phyloP scores from a whole-genome alignment of 35 echinoderm and acorn worm species.

The Apostichopus californicus region DNA sequence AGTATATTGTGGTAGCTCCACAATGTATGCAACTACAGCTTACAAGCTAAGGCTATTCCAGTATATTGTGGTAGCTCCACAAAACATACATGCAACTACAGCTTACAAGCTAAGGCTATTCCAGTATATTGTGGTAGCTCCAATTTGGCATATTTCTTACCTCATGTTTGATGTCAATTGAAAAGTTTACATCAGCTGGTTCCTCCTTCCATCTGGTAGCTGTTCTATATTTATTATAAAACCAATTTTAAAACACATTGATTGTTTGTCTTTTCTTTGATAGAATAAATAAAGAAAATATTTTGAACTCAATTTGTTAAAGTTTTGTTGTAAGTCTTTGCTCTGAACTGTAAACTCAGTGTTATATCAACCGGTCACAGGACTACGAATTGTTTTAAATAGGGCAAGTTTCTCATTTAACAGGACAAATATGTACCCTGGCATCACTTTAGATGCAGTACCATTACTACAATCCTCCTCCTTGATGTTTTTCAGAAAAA shows the following conservation, averaged over 20 bases:
- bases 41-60: too few relatives aligned
- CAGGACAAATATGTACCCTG: neutral
- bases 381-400: too few relatives aligned
- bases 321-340: neutral
- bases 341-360: neutral
- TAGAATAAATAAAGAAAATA: neutral
- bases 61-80: too few relatives aligned
- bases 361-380: too few relatives aligned
- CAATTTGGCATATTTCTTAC: slow-evolving; percentile 35
- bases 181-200: slow-evolving; percentile 69
- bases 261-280: neutral
- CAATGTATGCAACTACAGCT: too few relatives aligned
- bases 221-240: slow-evolving; percentile 41
- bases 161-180: slow-evolving; percentile 99
- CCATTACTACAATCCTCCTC: too few relatives aligned
- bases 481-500: too few relatives aligned
- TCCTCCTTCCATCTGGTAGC: slow-evolving; percentile 73
- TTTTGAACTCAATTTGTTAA: neutral
- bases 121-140: too few relatives aligned
- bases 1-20: too few relatives aligned
- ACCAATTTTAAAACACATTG: neutral
- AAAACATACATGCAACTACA: too few relatives aligned
- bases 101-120: too few relatives aligned
- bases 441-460: neutral
- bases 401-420: too few relatives aligned